Conservation (phyloP, 1,140 invertebrate species). For the Eciton burchellii region DNA sequence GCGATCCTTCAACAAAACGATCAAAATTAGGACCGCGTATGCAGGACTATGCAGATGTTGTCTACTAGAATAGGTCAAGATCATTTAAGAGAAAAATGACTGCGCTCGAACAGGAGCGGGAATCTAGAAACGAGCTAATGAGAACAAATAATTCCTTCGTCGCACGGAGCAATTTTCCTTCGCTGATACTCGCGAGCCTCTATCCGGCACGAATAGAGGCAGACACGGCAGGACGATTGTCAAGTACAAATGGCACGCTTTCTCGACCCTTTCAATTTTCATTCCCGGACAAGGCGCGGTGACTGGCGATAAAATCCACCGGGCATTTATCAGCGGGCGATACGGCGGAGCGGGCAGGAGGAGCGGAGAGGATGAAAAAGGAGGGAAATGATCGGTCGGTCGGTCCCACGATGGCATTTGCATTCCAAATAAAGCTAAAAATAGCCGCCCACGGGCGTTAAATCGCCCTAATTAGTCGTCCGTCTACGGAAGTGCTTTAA, state of each 20-base stretch:
- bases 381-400: constrained; percentile 23
- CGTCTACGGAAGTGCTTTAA: constrained; percentile 74
- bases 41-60: background rate
- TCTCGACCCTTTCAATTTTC: constrained; percentile 49
- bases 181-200: background rate
- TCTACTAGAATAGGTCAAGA: background rate
- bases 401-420: constrained; percentile 66
- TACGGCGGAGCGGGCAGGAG: constrained; percentile 14
- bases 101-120: background rate
- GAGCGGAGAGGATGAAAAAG: background rate
- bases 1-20: background rate
- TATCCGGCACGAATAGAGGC: constrained; percentile 1
- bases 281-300: constrained; percentile 45
- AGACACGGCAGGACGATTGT: constrained; percentile 42
- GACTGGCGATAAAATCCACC: constrained; percentile 54
- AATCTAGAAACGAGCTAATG: background rate
- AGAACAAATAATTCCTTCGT: constrained; percentile 7
- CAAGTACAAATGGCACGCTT: constrained; percentile 43
- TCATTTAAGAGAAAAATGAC: background rate
- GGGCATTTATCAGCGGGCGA: constrained; percentile 55
- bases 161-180: background rate
- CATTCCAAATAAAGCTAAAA: constrained; percentile 76
- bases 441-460: constrained; percentile 67
- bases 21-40: background rate
- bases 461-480: constrained; percentile 76